Evolutionary conservation across 2,888 invertebrate genomes (phyloP), one percentile per base, ranked within the genome.

Genomic region (Rotaria socialis): DNA sequence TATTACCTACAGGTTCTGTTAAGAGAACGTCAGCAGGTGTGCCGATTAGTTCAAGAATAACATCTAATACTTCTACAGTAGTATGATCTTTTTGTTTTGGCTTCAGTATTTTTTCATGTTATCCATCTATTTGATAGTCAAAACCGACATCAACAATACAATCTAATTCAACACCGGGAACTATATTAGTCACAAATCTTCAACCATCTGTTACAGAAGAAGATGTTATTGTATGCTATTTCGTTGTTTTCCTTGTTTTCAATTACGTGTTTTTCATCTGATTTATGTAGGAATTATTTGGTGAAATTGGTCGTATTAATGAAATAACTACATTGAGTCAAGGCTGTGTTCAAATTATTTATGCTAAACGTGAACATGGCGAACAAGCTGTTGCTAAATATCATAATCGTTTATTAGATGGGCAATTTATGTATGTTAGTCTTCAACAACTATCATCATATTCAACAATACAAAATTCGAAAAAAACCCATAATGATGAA

Each of bases 381-480:
- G 80, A 47, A 47, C 80, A 80, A 43, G 80, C 80, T n/a, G 43
- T 43, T 24, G 1, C 47, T 2, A 80, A n/a, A 24, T 80, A 80
- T n/a, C 80, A 80, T 47, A 80, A 80, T 80, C 80, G 47, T n/a
- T 80, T 80, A 47, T 80, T 80, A 80, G 80, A 80, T n/a, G 80
- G 80, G n/a, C 80, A 80, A 80, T 80, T 80, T 10, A 80, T 80
- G 80, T 80, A 80, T 80, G 80, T 80, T 43, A 80, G 80, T 47
- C 47, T 80, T 47, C 80, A 80, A 47, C 80, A 47, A 80, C 2
- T 47, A 43, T 24, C 80, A n/a, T 19, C 47, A 3, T 22, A 43
- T 8, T 41, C n/a, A 75, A 6, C 27, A 22, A 24, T 1, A 27
- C 41, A 41, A 75, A 43, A 6, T 19, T 24, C 75, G 2, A 80